phyloP scores from a whole-genome alignment of 1,140 invertebrate genomes.

The Araneus ventricosus region DNA sequence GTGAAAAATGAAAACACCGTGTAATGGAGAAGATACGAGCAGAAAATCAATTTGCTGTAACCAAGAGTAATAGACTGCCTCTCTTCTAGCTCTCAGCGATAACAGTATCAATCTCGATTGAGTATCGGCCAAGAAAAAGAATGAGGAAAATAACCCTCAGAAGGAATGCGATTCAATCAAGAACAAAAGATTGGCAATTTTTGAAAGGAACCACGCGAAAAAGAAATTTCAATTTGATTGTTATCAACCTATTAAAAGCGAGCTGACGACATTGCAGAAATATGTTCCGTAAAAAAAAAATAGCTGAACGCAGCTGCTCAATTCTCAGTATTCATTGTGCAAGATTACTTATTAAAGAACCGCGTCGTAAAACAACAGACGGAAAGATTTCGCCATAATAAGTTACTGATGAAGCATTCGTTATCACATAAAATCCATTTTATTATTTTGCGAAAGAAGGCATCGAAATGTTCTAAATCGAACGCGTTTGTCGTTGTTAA shows the following conservation, averaged over 20 bases:
- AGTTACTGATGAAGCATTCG: neutral
- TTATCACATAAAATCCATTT: neutral
- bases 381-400: neutral
- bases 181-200: too few species aligned
- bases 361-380: neutral
- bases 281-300: neutral
- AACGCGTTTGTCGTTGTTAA: neutral
- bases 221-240: neutral
- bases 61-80: neutral
- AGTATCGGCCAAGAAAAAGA: too few species aligned
- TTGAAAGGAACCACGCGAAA: too few species aligned
- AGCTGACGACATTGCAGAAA: neutral
- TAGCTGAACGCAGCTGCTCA: neutral
- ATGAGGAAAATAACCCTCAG: too few species aligned
- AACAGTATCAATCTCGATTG: too few species aligned
- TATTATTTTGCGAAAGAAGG: neutral
- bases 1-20: neutral
- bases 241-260: neutral
- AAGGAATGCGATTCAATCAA: too few species aligned
- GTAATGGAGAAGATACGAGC: neutral
- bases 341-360: neutral
- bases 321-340: neutral
- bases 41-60: conserved; percentile 7
- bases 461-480: neutral
- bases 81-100: neutral